Conservation (phyloP, 1,140 invertebrate species). For the Drosophila insularis region DNA sequence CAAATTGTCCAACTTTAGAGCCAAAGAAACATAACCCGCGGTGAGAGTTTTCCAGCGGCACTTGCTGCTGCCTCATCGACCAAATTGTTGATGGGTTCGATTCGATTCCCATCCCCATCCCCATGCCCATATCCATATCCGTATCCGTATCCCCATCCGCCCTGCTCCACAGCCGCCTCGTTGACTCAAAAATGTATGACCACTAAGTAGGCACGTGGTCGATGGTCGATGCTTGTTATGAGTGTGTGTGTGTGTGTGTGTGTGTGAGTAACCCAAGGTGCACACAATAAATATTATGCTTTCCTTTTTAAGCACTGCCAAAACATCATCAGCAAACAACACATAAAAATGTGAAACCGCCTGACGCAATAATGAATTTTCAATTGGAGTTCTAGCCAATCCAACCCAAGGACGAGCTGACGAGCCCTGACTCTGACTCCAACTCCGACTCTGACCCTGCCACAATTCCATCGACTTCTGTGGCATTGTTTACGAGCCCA, state of each 20-base stretch:
- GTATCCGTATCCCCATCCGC: not conserved
- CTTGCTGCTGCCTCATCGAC: not conserved
- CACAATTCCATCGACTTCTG: slow-evolving; percentile 43
- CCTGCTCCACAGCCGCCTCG: not conserved
- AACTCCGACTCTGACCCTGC: not conserved
- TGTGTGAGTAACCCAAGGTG: slow-evolving; percentile 39
- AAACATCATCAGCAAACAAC: slow-evolving; percentile 42
- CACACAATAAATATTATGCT: slow-evolving; percentile 64
- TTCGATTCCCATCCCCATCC: not conserved
- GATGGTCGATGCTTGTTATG: slow-evolving; percentile 8
- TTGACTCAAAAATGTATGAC: slow-evolving; percentile 5
- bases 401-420: slow-evolving; percentile 16
- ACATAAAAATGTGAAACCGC: slow-evolving; percentile 38
- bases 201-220: slow-evolving; percentile 35
- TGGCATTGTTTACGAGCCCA: slow-evolving; percentile 56
- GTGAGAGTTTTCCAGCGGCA: not conserved
- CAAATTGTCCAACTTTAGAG: slow-evolving; percentile 32
- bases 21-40: slow-evolving; percentile 2
- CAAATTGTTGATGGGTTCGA: slow-evolving; percentile 14
- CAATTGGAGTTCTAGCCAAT: slow-evolving; percentile 42
- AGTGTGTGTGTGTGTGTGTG: not conserved
- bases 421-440: not conserved
- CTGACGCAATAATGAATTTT: slow-evolving; percentile 61
- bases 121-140: not conserved
- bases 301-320: slow-evolving; percentile 40